Evolutionary conservation across 2,888 invertebrate species (phyloP).

Genomic region (Dryobota labecula): DNA sequence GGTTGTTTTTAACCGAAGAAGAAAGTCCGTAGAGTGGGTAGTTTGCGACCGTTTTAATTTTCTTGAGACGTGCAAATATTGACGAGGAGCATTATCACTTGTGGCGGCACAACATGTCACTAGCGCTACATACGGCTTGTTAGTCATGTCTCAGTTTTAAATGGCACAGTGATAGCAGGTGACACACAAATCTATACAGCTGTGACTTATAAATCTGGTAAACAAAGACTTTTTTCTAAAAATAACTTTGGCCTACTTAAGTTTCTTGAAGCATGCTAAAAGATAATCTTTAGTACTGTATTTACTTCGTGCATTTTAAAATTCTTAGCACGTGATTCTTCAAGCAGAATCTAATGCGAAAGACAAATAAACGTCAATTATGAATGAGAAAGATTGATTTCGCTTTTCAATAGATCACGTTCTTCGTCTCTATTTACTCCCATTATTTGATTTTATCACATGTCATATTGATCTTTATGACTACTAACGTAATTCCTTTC

Average conservation of each 20-base stretch:
- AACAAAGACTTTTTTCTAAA: conserved; percentile 26
- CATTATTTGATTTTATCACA: conserved; percentile 33
- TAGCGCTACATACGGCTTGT: conserved; percentile 49
- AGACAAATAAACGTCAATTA: conserved; percentile 44
- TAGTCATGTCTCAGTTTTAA: conserved; percentile 61
- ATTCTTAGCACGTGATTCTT: conserved; percentile 21
- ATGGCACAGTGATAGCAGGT: conserved; percentile 59
- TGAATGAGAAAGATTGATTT: conserved; percentile 51
- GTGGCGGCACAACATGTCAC: conserved; percentile 62
- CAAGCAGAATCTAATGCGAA: conserved; percentile 33
- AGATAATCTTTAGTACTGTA: conserved; percentile 21
- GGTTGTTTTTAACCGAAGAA: conserved; percentile 24
- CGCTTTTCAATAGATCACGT: conserved; percentile 41
- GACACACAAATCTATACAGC: conserved; percentile 53
- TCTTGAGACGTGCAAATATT: conserved; percentile 77
- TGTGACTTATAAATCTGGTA: conserved; percentile 29
- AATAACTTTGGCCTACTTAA: conserved; percentile 19
- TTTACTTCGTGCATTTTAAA: conserved; percentile 28
- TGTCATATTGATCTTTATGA: conserved; percentile 34
- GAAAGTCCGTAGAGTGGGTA: conserved; percentile 40
- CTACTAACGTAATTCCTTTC: conserved; percentile 4
- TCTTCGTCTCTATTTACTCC: conserved; percentile 30
- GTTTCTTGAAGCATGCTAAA: conserved; percentile 19
- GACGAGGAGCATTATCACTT: conserved; percentile 70
- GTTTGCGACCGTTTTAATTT: conserved; percentile 62